Conservation (phyloP, 2,888 invertebrate species). For the Cosmia pyralina region DNA sequence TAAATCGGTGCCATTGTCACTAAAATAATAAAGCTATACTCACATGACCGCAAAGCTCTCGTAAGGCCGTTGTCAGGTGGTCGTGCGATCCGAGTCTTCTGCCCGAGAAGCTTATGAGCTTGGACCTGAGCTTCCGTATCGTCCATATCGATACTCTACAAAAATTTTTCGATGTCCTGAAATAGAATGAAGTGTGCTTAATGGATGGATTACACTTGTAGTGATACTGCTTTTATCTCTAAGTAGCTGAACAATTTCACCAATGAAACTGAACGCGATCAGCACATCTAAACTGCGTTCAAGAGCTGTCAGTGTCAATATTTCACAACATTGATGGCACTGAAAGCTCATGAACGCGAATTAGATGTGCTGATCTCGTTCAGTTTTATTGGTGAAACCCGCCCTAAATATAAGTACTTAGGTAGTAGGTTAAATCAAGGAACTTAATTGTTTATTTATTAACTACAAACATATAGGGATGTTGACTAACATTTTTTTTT, state of each 20-base stretch:
- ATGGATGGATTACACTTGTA: background rate
- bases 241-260: background rate
- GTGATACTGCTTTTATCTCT: background rate
- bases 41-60: conserved; percentile 82
- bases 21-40: conserved; percentile 66
- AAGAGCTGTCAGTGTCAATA: no score
- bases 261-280: no score
- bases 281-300: no score
- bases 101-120: conserved; percentile 84
- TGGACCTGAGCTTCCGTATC: conserved; percentile 80
- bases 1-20: background rate
- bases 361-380: no score
- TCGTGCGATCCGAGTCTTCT: conserved; percentile 72
- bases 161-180: conserved; percentile 24
- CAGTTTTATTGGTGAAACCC: no score
- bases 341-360: no score
- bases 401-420: no score
- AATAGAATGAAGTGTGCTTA: conserved; percentile 19
- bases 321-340: no score
- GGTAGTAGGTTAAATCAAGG: no score
- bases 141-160: conserved; percentile 66
- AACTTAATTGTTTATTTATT: no score
- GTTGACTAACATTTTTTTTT: no score
- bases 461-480: no score
- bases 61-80: conserved; percentile 80